phyloP scores from a whole-genome alignment of 30 jellyfish, hydroid and myxozoan genomes.

The Pseudorhiza aurosa region DNA sequence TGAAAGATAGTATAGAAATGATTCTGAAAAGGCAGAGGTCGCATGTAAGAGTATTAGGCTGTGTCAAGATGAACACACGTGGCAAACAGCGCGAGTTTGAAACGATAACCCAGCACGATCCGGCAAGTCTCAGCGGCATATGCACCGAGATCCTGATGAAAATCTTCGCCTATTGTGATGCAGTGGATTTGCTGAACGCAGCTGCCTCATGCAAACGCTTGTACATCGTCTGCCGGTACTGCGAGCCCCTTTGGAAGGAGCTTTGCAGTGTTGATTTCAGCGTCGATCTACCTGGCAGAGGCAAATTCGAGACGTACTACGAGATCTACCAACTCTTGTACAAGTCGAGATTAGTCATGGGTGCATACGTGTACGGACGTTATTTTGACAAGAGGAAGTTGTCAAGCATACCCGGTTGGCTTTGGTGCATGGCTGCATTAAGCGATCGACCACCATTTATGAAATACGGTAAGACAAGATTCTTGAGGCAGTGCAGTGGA shows the following conservation, averaged over 20 bases:
- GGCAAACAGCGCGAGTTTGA: conserved; percentile 3
- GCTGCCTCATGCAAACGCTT: conserved; percentile 50
- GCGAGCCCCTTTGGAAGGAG: conserved; percentile 57
- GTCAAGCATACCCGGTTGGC: conserved; percentile 74
- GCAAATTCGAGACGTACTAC: conserved; percentile 49
- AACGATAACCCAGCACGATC: background rate
- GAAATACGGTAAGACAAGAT: conserved; percentile 72
- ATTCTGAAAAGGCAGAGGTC: too few relatives aligned
- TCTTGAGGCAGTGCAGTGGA: conserved; percentile 66
- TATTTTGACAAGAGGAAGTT: conserved; percentile 48
- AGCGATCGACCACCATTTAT: conserved; percentile 83
- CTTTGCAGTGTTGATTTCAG: conserved; percentile 66
- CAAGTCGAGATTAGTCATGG: conserved; percentile 80
- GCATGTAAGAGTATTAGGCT: too few relatives aligned
- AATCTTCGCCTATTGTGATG: conserved; percentile 53
- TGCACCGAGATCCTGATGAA: conserved; percentile 35
- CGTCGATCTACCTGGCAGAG: conserved; percentile 42
- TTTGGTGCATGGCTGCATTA: conserved; percentile 84
- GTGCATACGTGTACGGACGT: conserved; percentile 69
- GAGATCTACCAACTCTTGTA: conserved; percentile 64
- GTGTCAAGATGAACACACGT: background rate
- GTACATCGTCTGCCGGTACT: background rate
- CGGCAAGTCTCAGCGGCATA: conserved; percentile 13
- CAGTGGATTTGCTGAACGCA: conserved; percentile 45
- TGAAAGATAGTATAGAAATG: too few relatives aligned